A percentile compares a stretch with the other conserved stretches of the same genome.
Conservation (phyloP, 2,888 invertebrate genomes). For the Ellobium chinense region DNA sequence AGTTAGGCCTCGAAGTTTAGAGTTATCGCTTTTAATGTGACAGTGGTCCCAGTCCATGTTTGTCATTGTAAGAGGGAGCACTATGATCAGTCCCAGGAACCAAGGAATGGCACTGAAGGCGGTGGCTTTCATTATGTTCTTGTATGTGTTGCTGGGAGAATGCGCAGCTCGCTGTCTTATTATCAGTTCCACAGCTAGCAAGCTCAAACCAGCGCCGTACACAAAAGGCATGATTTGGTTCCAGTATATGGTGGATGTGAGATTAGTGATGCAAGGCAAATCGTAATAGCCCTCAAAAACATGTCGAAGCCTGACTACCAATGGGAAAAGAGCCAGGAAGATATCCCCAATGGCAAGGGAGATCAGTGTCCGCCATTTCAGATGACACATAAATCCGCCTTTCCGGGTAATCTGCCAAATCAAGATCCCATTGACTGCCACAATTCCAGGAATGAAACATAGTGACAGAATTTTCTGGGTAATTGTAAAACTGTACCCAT, state of each 20-base stretch:
- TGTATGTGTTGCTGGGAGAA: not conserved
- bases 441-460: not conserved
- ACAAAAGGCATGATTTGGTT: constrained; percentile 29
- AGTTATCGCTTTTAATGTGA: too few relatives aligned
- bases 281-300: too few relatives aligned
- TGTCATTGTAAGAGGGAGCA: not conserved
- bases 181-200: not conserved
- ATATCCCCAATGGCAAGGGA: not conserved
- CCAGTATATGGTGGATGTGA: too few relatives aligned
- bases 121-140: not conserved
- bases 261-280: too few relatives aligned
- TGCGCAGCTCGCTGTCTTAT: not conserved
- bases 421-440: not conserved
- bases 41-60: not conserved
- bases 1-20: too few relatives aligned
- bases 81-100: not conserved
- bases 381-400: not conserved
- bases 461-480: not conserved
- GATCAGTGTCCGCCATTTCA: not conserved
- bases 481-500: not conserved
- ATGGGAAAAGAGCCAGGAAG: not conserved
- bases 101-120: constrained; percentile 2
- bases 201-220: not conserved
- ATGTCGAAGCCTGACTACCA: not conserved
- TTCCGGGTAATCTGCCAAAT: not conserved